Evolutionary conservation across 1,140 invertebrate species (phyloP).

Genomic region (Neodiprion fabricii): DNA sequence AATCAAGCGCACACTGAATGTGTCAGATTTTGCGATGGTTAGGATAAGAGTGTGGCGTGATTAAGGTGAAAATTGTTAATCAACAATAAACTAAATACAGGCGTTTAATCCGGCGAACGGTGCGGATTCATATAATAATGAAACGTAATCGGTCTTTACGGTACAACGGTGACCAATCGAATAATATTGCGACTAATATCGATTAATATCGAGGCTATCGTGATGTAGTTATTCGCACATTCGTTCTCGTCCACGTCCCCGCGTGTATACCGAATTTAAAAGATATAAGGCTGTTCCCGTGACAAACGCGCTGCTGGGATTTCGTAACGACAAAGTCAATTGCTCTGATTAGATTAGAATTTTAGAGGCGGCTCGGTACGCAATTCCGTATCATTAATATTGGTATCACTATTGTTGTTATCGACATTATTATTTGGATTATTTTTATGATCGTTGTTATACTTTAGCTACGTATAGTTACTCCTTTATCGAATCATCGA

Average conservation of each 20-base stretch:
- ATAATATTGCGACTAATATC: neutral
- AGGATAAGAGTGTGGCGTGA: no score
- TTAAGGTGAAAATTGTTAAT: no score
- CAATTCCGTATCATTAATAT: slow-evolving; percentile 2
- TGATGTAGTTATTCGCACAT: neutral
- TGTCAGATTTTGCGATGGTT: no score
- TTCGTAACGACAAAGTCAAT: slow-evolving; percentile 1
- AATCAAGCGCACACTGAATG: no score
- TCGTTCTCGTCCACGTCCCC: neutral
- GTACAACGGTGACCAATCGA: neutral
- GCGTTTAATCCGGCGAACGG: neutral
- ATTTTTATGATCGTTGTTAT: neutral
- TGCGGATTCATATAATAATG: neutral
- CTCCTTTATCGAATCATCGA: no score
- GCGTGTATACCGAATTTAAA: no score
- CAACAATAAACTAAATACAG: no score
- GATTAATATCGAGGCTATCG: neutral
- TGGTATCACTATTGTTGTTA: neutral
- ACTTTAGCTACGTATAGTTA: no score
- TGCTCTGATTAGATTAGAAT: slow-evolving; percentile 7
- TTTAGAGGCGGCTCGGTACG: neutral
- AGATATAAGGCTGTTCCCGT: neutral
- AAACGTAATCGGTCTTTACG: neutral
- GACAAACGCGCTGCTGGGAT: neutral
- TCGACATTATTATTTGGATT: neutral